Conservation (phyloP, 2,888 invertebrate genomes). For the Eulithis testata region DNA sequence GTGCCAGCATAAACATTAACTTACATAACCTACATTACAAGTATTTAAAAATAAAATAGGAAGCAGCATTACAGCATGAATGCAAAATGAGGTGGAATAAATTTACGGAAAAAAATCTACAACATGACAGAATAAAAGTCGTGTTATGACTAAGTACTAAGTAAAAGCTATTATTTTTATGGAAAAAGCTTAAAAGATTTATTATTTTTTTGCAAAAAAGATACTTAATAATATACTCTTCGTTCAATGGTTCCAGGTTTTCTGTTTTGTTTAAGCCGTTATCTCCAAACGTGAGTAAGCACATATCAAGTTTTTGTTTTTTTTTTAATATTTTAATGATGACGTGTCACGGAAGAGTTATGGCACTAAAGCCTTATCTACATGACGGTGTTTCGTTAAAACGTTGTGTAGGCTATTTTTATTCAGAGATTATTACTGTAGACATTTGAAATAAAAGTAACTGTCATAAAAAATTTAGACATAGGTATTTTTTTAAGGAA, state of each 20-base stretch:
- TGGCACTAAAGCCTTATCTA: constrained; percentile 28
- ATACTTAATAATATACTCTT: too few species aligned
- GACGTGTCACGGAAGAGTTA: constrained; percentile 49
- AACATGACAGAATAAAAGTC: neutral
- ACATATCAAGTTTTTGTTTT: constrained; percentile 41
- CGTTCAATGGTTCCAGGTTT: too few species aligned
- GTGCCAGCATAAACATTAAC: constrained; percentile 12
- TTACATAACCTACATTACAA: constrained; percentile 4
- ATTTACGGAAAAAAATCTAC: constrained; percentile 3
- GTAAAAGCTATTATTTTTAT: too few species aligned
- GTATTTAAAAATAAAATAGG: constrained; percentile 20
- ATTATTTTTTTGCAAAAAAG: too few species aligned
- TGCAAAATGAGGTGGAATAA: constrained; percentile 13
- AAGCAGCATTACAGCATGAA: constrained; percentile 1
- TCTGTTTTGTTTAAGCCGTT: too few species aligned
- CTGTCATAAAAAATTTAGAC: too few species aligned
- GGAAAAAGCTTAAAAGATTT: too few species aligned
- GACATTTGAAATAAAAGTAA: constrained; percentile 5
- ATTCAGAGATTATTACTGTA: constrained; percentile 8
- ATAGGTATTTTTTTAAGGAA: too few species aligned
- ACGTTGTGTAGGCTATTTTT: constrained; percentile 9
- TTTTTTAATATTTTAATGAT: constrained; percentile 54
- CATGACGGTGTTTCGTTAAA: constrained; percentile 17
- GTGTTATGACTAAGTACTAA: too few species aligned
- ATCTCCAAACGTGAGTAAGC: constrained; percentile 36